Base-by-base conservation (phyloP, 2,797 vertebrate species). In the Acanthopagrus latus region DNA sequence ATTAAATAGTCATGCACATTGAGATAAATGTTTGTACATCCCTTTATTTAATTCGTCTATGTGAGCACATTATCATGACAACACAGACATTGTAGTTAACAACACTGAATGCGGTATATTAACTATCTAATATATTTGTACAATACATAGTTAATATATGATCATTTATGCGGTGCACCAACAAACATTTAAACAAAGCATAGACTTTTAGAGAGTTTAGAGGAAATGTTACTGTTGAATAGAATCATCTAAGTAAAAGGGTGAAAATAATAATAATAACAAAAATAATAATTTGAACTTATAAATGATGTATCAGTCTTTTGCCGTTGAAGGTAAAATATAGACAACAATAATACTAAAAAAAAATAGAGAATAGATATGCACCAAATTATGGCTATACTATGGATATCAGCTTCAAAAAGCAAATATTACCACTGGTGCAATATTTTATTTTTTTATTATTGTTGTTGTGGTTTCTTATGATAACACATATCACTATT, bases 31-130 rank as follows among this genome's bases (percentile, higher is more conserved):
- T 74, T 65, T n/a, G 25, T 29, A 59, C 27, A 64, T 46, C 0
- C 56, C 72, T 92, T 90, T 89, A 91, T 89, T 75, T 75, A 21
- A 78, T 62, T 16, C 64, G 48, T 64, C 25, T 62, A 70, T 60
- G 12, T 73, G n/a, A 82, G 44, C 64, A 85, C 52, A 74, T 55
- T 25, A 47, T 58, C 55, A 75, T 71, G 43, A 80, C 33, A 82
- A 70, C 47, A 51, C 7, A 21, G 2, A 76, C 23, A 13, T n/a
- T 1, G 0, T 9, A 7, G 29, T 27, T 4, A 8, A 23, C 23
- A 38, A 63, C 20, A 57, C 33, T 48, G 1, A 70, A 54, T 25
- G 10, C 1, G n/a, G 1, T 5, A 43, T 59, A 29, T 57, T 41
- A 63, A 23, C n/a, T 44, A 47, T 50, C 48, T 14, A 20, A 64